A percentile compares a stretch with the other conserved stretches of the same genome.
Evolutionary conservation across 2,113 vertebrate species (phyloP).

Genomic region (Mastomys coucha): DNA sequence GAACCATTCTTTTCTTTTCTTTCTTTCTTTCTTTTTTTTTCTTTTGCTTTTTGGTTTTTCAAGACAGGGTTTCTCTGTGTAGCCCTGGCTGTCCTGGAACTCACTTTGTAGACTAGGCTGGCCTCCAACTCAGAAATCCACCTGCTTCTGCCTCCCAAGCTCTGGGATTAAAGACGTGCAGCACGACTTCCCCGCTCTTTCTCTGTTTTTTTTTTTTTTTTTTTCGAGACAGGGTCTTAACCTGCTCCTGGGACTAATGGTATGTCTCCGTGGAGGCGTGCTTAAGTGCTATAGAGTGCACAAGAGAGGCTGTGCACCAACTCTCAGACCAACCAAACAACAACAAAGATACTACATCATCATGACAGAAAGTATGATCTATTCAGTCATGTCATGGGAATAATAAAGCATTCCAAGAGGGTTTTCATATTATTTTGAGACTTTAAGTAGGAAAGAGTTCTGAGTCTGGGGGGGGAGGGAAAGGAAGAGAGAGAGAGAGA

Average conservation of each 20-base stretch:
- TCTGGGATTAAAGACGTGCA: too few relatives aligned
- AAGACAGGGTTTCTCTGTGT: too few relatives aligned
- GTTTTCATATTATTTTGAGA: slow-evolving; percentile 7
- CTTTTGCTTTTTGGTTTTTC: too few relatives aligned
- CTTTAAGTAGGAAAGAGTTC: background rate
- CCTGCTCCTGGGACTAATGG: background rate
- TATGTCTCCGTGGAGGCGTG: background rate
- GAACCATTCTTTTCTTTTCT: background rate
- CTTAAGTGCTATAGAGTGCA: background rate
- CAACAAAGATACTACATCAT: background rate
- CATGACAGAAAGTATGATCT: background rate
- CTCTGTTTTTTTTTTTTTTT: too few relatives aligned
- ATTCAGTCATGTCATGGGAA: background rate
- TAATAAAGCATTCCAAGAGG: background rate
- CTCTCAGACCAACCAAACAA: background rate
- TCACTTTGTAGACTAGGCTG: too few relatives aligned
- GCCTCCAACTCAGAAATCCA: too few relatives aligned
- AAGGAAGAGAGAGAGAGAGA: too few relatives aligned
- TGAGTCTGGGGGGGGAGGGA: background rate
- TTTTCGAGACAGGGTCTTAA: background rate
- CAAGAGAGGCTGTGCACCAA: background rate
- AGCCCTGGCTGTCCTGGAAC: too few relatives aligned
- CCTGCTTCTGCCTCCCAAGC: too few relatives aligned
- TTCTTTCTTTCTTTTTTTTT: too few relatives aligned
- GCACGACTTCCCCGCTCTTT: too few relatives aligned